phyloP scores from a whole-genome alignment of 2,113 vertebrate species.

The Salvator merianae region DNA sequence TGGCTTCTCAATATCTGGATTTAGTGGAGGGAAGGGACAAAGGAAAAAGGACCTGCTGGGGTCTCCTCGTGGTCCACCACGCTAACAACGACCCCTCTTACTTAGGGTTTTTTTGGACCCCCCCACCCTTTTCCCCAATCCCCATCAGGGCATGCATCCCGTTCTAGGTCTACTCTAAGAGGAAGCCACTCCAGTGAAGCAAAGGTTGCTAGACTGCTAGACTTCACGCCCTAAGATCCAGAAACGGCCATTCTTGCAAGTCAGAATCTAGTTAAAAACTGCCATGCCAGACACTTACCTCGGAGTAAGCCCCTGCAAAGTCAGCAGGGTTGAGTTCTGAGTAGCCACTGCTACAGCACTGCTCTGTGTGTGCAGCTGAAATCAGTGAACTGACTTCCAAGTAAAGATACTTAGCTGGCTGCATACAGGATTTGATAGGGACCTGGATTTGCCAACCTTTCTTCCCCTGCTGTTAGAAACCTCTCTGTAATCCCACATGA shows the following conservation, averaged over 20 bases:
- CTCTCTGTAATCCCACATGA: not conserved
- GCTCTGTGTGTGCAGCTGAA: too few species aligned
- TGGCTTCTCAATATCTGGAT: not conserved
- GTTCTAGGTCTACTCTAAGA: conserved; percentile 20
- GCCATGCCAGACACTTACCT: not conserved
- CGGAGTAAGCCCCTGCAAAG: not conserved
- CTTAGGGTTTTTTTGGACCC: not conserved
- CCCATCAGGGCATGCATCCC: not conserved
- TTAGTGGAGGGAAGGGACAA: not conserved
- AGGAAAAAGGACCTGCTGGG: conserved; percentile 48
- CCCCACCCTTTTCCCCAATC: too few species aligned
- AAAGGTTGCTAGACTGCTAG: not conserved
- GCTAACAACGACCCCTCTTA: not conserved
- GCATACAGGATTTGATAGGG: not conserved
- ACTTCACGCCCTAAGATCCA: not conserved
- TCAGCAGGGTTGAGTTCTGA: not conserved
- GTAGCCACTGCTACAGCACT: not conserved
- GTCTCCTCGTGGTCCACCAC: not conserved
- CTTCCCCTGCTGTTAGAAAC: not conserved
- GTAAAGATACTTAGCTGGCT: not conserved
- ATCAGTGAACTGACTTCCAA: not conserved
- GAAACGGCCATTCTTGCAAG: not conserved
- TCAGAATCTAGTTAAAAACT: not conserved
- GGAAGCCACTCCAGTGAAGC: conserved; percentile 22
- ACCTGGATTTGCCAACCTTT: not conserved